Conservation (phyloP, 2,797 vertebrate species). For the Merluccius polli region DNA sequence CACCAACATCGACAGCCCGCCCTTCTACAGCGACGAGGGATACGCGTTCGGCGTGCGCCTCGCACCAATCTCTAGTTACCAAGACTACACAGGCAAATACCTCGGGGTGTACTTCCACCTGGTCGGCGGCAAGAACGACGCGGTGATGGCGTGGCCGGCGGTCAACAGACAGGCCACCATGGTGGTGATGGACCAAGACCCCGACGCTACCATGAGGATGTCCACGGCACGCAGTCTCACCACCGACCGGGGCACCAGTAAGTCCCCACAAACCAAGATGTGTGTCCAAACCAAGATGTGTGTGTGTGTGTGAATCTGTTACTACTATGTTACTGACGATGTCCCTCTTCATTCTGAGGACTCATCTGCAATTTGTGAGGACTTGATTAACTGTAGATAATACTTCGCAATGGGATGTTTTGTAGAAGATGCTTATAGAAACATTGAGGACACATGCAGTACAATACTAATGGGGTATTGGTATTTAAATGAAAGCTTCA, state of each 20-base stretch:
- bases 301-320: not conserved
- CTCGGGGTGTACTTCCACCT: conserved; percentile 77
- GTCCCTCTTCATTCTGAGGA: too few species aligned
- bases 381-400: not conserved
- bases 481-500: too few species aligned
- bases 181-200: conserved; percentile 86
- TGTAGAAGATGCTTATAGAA: not conserved
- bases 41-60: conserved; percentile 78
- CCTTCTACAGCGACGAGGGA: conserved; percentile 86
- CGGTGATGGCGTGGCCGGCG: conserved; percentile 84
- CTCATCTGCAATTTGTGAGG: not conserved
- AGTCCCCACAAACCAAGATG: not conserved
- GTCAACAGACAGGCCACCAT: conserved; percentile 78
- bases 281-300: not conserved
- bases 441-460: too few species aligned
- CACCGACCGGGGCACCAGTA: conserved; percentile 54
- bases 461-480: too few species aligned
- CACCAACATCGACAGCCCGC: conserved; percentile 67
- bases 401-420: not conserved
- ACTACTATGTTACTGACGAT: not conserved
- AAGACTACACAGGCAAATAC: conserved; percentile 68
- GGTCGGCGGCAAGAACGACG: conserved; percentile 82
- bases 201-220: conserved; percentile 80
- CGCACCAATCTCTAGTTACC: conserved; percentile 52
- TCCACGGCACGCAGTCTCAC: conserved; percentile 82